Evolutionary conservation across 2,113 vertebrate genomes (phyloP), one percentile per base, ranked within the genome.

Genomic region (Ceyx margarethae): DNA sequence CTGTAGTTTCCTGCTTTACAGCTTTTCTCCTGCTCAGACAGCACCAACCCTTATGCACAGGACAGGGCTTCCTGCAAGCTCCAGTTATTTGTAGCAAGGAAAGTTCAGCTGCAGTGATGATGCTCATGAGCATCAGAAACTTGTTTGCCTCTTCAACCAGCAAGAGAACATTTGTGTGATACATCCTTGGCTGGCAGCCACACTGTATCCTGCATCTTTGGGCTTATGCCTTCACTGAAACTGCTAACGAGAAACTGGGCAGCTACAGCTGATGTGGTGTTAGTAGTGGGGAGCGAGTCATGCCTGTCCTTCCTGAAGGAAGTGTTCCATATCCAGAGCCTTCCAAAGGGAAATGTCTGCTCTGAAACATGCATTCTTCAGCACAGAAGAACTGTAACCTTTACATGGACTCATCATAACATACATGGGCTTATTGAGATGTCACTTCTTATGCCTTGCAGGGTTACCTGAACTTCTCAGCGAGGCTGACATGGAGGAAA

Each of bases 131-230:
- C 50, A 76, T 33, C 68, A 79, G 64, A 68, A 81, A 22, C 45
- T 61, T 13, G 3, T 14, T 40, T 68, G 35, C 57, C 13, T 54
- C 57, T 50, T 33, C 51, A 42, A 0, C 15, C 3, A 1, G 7
- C 50, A 6, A 1, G 48, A 25, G 58, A 9, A 17, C 8, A 2
- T 68, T 13, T 35, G 40, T 6, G 53, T 10, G 66, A 15, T 21
- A 5, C 5, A 0, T 8, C 57, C 2, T 2, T 35, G 58, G 42
- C 29, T 2, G 2, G 57, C 85, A 53, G 79, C 54, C 12, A 15
- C 1, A 0, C 17, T 3, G 1, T 23, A 2, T 15, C 0, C 0
- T 14, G 58, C 29, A 21, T 28, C 61, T 1, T 0, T 43, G 43
- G 45, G 6, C 40, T 57, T 29, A 1, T 26, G n/a, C 31, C 50